Evolutionary conservation across 2,113 vertebrate genomes (phyloP).

Genomic region (Rattus norvegicus): DNA sequence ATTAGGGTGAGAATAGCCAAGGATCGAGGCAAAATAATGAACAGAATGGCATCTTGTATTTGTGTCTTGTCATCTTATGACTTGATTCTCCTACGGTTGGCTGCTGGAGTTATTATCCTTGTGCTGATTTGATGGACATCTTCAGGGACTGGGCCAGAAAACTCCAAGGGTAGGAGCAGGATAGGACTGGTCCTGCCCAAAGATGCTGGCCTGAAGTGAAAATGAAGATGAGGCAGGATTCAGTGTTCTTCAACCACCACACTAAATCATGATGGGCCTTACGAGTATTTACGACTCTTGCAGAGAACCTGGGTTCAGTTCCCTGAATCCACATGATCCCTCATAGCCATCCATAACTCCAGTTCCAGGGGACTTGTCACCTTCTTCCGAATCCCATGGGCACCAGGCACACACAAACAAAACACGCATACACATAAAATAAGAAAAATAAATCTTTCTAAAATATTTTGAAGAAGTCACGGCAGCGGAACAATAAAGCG

Average conservation of each 20-base stretch:
- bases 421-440: no score
- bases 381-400: not conserved
- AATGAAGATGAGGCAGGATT: not conserved
- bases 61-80: not conserved
- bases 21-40: not conserved
- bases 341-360: not conserved
- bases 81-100: not conserved
- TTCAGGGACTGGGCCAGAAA: not conserved
- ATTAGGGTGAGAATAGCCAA: not conserved
- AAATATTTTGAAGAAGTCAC: not conserved
- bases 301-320: not conserved
- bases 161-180: accelerated
- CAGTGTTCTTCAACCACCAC: conserved; percentile 19
- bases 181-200: not conserved
- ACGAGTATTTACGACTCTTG: not conserved
- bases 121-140: not conserved
- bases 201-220: not conserved
- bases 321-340: not conserved
- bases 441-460: not conserved
- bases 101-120: not conserved
- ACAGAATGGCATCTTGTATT: not conserved
- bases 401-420: not conserved
- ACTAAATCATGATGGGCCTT: not conserved
- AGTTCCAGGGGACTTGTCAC: not conserved
- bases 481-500: not conserved